phyloP scores from a whole-genome alignment of 2,797 vertebrate genomes.

The Gymnocypris eckloni region DNA sequence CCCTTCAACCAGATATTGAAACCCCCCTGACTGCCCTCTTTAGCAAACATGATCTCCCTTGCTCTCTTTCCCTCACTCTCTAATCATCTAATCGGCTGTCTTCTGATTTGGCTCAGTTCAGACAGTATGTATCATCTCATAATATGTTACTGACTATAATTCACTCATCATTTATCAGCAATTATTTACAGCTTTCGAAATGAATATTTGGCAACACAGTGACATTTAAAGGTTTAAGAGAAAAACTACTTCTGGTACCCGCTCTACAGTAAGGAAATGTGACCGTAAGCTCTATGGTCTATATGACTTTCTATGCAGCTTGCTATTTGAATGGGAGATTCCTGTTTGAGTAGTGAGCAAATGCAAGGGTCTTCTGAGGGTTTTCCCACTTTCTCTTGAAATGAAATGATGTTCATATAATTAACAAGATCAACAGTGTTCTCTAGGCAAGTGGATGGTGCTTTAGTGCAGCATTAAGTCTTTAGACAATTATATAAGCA shows the following conservation, averaged over 20 bases:
- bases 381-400: slow-evolving; percentile 11
- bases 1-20: slow-evolving; percentile 47
- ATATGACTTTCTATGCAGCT: neutral
- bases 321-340: neutral
- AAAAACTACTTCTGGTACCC: neutral
- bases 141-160: neutral
- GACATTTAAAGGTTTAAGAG: neutral
- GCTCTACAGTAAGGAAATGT: neutral
- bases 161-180: slow-evolving; percentile 1
- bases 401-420: neutral
- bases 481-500: neutral
- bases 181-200: neutral
- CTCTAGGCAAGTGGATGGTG: neutral
- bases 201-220: neutral
- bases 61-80: neutral
- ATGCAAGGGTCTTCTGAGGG: slow-evolving; percentile 1
- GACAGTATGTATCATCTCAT: neutral
- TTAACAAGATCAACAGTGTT: neutral
- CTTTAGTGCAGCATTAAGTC: slow-evolving; percentile 4
- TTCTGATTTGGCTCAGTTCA: neutral
- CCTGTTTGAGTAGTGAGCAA: neutral
- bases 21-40: slow-evolving; percentile 16
- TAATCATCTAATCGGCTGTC: slow-evolving; percentile 4
- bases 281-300: neutral
- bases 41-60: slow-evolving; percentile 34